Conservation (phyloP, 2,888 invertebrate genomes). For the Apotomis betuletana region DNA sequence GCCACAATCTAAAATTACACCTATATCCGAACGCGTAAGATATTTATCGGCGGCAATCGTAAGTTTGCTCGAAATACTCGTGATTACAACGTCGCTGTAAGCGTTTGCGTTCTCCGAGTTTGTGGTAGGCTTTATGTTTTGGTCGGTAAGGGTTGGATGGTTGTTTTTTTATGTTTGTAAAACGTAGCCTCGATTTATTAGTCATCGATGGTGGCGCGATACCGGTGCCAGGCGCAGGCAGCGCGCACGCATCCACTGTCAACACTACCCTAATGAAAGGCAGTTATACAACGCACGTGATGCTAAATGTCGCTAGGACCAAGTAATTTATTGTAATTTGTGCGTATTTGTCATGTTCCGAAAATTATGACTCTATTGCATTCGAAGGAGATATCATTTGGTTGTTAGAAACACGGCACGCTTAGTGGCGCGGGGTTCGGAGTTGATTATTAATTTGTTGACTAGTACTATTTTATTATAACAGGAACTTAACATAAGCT, state of each 20-base stretch:
- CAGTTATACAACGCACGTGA: conserved; percentile 82
- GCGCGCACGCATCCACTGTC: conserved; percentile 82
- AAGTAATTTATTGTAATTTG: conserved; percentile 80
- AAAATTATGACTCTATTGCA: conserved; percentile 70
- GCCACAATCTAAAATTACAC: conserved; percentile 51
- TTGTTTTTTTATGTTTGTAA: conserved; percentile 45
- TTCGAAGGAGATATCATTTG: conserved; percentile 43
- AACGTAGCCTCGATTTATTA: conserved; percentile 71
- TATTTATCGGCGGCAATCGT: conserved; percentile 52
- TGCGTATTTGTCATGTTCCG: conserved; percentile 81
- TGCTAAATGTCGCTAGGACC: conserved; percentile 78
- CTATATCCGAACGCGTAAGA: conserved; percentile 56
- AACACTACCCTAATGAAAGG: conserved; percentile 83
- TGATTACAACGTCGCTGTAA: conserved; percentile 62
- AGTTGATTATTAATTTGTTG: not conserved
- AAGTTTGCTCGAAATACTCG: conserved; percentile 58
- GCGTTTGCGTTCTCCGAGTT: conserved; percentile 43
- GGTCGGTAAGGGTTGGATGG: conserved; percentile 43
- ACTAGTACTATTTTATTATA: not conserved
- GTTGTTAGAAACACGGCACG: conserved; percentile 33
- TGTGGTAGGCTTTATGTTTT: conserved; percentile 42
- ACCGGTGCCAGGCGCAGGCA: conserved; percentile 77
- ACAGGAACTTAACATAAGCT: no score
- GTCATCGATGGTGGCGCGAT: conserved; percentile 83
- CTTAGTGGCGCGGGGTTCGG: not conserved